Conservation (phyloP, 2,113 vertebrate genomes). For the Mesocricetus auratus region DNA sequence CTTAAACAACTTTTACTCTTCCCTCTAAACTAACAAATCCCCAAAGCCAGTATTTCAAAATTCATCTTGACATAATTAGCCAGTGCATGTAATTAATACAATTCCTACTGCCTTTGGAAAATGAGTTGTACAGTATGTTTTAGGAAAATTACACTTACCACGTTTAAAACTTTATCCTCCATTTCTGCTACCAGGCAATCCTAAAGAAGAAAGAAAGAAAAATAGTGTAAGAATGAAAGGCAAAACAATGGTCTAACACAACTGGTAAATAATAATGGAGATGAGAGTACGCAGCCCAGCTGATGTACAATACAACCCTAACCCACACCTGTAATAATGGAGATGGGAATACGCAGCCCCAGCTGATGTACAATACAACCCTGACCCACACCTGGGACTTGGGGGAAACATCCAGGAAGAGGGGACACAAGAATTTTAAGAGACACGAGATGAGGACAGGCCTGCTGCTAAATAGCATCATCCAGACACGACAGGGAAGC, state of each 20-base stretch:
- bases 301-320: background rate
- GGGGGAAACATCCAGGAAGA: background rate
- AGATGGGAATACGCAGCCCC: background rate
- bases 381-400: too few relatives aligned
- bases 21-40: background rate
- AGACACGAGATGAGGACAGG: background rate
- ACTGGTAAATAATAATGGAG: background rate
- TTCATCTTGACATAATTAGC: background rate
- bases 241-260: background rate
- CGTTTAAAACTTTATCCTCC: constrained; percentile 97
- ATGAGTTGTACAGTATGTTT: background rate
- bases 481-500: background rate
- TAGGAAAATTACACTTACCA: constrained; percentile 91
- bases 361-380: background rate
- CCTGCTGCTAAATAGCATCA: too few relatives aligned
- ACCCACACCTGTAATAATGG: background rate
- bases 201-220: constrained; percentile 85
- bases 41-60: constrained; percentile 23
- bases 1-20: background rate
- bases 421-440: background rate
- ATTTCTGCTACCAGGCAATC: constrained; percentile 96
- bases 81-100: background rate
- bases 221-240: background rate
- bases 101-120: background rate
- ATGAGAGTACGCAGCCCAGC: background rate